Percentiles rank a stretch among this genome's conserved stretches.
Evolutionary conservation across 1,140 invertebrate genomes (phyloP).

Genomic region (Caerostris extrusa): DNA sequence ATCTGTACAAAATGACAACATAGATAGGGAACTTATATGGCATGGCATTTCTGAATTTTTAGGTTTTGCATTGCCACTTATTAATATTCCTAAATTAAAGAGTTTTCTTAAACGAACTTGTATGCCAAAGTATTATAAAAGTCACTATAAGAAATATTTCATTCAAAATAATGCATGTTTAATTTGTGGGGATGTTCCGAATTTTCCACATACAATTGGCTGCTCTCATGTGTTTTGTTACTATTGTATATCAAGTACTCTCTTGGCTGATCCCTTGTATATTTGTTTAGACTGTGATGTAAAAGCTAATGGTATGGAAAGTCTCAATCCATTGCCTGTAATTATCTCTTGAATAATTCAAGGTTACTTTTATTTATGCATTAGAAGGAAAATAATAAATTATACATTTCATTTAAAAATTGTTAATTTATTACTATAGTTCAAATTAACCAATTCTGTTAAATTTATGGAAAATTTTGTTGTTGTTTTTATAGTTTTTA

Average conservation of each 20-base stretch:
- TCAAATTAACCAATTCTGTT: too few relatives aligned
- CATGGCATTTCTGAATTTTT: constrained; percentile 59
- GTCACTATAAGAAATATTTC: constrained; percentile 25
- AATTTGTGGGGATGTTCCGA: constrained; percentile 51
- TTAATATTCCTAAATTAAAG: constrained; percentile 53
- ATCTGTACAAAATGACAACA: constrained; percentile 27
- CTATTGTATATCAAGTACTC: constrained; percentile 62
- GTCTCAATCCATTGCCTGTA: constrained; percentile 38
- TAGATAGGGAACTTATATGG: constrained; percentile 52
- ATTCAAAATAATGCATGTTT: constrained; percentile 28
- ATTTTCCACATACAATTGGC: constrained; percentile 58
- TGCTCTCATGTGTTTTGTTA: constrained; percentile 70
- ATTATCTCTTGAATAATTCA: neutral
- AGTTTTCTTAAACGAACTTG: constrained; percentile 40
- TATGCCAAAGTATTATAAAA: constrained; percentile 18
- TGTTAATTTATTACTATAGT: too few relatives aligned
- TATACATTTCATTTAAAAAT: too few relatives aligned
- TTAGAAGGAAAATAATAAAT: too few relatives aligned
- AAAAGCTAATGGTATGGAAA: constrained; percentile 62
- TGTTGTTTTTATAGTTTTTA: too few relatives aligned
- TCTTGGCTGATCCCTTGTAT: constrained; percentile 56
- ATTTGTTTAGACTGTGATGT: constrained; percentile 63
- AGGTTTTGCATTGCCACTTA: constrained; percentile 53
- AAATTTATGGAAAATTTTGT: too few relatives aligned
- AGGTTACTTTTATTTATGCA: too few relatives aligned